A percentile compares a stretch with the other conserved stretches of the same genome.
phyloP scores from a whole-genome alignment of 2,888 invertebrate genomes.

The Stictocephala bisonia region DNA sequence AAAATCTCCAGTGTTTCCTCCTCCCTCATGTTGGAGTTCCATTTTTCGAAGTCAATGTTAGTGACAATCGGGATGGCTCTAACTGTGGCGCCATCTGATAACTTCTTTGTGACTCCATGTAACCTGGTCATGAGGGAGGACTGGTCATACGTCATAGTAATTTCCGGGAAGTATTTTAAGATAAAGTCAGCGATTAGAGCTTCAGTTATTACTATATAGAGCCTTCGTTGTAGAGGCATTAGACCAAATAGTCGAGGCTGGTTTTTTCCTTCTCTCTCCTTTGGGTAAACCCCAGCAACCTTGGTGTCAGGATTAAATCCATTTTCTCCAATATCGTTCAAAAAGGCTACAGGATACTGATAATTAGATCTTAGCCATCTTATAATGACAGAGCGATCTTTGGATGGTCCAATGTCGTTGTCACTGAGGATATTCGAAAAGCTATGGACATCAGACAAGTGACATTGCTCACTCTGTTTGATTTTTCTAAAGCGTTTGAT shows the following conservation, averaged over 20 bases:
- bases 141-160: conserved; percentile 11
- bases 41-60: not conserved
- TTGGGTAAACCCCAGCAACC: not conserved
- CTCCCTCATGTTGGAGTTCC: not conserved
- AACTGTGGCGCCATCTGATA: too few relatives aligned
- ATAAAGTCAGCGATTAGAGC: not conserved
- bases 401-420: not conserved
- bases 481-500: too few relatives aligned
- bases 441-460: too few relatives aligned
- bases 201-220: conserved; percentile 16
- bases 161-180: conserved; percentile 20
- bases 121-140: not conserved
- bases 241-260: conserved; percentile 6
- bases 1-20: not conserved
- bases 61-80: too few relatives aligned
- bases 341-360: not conserved
- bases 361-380: conserved; percentile 2
- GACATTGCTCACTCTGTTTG: too few relatives aligned
- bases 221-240: conserved; percentile 1
- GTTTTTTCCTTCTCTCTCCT: conserved; percentile 12
- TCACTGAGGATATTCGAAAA: too few relatives aligned
- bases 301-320: not conserved
- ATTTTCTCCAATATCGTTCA: not conserved
- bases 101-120: not conserved
- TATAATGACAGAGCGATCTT: conserved; percentile 20